Conservation (phyloP, 2,113 vertebrate species). For the Alectura lathami region DNA sequence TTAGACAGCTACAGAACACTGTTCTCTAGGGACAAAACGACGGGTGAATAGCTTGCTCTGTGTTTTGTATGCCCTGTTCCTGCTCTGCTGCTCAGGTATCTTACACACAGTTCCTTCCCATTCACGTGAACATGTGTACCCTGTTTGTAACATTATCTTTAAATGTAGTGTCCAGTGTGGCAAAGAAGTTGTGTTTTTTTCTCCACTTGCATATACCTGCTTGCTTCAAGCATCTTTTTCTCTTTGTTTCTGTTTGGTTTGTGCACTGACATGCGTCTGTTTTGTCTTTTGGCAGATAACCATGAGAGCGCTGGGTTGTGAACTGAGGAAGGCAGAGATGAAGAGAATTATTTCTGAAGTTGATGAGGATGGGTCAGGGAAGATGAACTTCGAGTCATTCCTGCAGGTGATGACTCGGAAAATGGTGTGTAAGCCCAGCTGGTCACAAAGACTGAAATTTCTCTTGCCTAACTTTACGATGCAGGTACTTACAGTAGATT, state of each 20-base stretch:
- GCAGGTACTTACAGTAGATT: background rate
- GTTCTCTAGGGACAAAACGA: background rate
- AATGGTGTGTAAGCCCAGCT: conserved; percentile 77
- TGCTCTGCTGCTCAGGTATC: background rate
- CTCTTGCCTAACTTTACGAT: background rate
- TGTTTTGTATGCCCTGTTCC: background rate
- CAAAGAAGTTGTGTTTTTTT: background rate
- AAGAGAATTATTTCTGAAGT: conserved; percentile 89
- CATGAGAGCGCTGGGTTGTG: conserved; percentile 90
- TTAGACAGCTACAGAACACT: background rate
- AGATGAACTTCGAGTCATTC: conserved; percentile 88
- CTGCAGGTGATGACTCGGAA: conserved; percentile 89
- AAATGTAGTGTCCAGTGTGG: background rate
- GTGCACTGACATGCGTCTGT: background rate
- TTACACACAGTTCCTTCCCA: background rate
- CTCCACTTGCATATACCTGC: no score
- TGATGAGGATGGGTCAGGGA: conserved; percentile 87
- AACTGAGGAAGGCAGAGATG: conserved; percentile 90
- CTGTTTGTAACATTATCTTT: background rate
- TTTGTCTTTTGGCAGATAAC: conserved; percentile 79
- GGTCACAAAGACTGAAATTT: background rate
- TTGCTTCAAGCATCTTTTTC: background rate
- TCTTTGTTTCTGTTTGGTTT: background rate
- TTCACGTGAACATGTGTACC: background rate
- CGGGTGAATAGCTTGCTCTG: background rate